Conservation (phyloP, 2,797 vertebrate species). For the Mormyrops boulengeri region DNA sequence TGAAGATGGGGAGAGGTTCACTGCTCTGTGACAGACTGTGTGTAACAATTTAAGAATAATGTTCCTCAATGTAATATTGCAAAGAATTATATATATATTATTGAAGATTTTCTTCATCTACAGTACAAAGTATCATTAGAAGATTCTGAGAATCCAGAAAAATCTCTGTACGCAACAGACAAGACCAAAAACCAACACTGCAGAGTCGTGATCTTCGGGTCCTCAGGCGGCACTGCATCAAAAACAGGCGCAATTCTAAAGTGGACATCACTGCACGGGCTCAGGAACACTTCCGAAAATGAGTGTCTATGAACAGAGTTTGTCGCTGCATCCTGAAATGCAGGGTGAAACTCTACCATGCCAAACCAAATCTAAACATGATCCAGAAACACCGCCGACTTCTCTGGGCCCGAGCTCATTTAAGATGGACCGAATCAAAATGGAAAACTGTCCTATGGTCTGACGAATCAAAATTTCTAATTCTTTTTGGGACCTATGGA, state of each 20-base stretch:
- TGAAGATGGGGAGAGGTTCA: no score
- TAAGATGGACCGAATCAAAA: background rate
- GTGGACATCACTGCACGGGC: background rate
- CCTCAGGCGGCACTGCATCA: background rate
- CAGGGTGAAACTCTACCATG: background rate
- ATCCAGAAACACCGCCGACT: background rate
- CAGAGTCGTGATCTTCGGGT: background rate
- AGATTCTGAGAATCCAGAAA: background rate
- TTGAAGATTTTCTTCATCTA: no score
- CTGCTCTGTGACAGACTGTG: background rate
- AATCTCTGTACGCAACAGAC: background rate
- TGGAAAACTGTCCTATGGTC: background rate
- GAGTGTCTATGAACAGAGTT: background rate
- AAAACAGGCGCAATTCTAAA: background rate
- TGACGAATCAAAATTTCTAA: background rate
- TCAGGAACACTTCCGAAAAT: background rate
- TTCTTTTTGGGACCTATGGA: background rate
- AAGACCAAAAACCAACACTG: background rate
- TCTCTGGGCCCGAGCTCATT: background rate
- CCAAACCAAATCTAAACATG: background rate
- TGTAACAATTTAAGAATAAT: background rate
- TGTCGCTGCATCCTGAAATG: background rate
- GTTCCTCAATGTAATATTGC: background rate
- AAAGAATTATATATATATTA: no score
- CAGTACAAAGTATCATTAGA: background rate